Conservation (phyloP, 2,797 vertebrate species). For the Cottoperca gobio region DNA sequence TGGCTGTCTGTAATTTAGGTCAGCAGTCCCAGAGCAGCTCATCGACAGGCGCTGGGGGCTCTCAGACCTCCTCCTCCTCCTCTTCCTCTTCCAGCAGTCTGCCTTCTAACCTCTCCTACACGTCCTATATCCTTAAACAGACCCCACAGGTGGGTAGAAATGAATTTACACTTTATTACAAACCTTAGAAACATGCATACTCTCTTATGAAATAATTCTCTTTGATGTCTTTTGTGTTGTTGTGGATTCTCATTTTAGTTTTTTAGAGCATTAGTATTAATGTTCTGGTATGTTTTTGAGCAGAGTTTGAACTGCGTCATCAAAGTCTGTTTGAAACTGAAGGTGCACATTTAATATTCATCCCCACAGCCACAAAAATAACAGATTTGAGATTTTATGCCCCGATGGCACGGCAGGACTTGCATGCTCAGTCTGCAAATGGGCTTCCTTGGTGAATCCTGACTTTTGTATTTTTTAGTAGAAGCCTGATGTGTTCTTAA, state of each 20-base stretch:
- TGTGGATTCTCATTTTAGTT: background rate
- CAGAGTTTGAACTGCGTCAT: constrained; percentile 1
- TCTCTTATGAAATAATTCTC: background rate
- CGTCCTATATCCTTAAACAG: constrained; percentile 98
- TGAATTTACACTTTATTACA: background rate
- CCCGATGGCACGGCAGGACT: background rate
- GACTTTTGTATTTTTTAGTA: constrained; percentile 18
- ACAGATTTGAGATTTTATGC: background rate
- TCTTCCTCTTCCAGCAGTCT: constrained; percentile 87
- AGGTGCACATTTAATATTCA: background rate
- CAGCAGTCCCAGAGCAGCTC: constrained; percentile 89
- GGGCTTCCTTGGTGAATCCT: background rate
- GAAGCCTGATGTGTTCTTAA: constrained; percentile 34
- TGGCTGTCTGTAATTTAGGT: constrained; percentile 83
- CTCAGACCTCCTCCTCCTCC: constrained; percentile 86
- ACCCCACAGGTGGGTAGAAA: constrained; percentile 92
- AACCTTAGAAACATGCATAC: background rate
- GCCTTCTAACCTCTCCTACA: constrained; percentile 96
- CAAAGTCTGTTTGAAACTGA: constrained; percentile 6
- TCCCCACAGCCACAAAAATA: background rate
- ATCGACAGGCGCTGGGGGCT: constrained; percentile 76
- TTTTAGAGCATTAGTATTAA: background rate
- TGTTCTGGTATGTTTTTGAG: constrained; percentile 1
- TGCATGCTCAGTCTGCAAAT: constrained; percentile 1
- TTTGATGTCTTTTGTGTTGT: constrained; percentile 1